Conservation (phyloP, 2,113 vertebrate species). For the Orcinus orca region DNA sequence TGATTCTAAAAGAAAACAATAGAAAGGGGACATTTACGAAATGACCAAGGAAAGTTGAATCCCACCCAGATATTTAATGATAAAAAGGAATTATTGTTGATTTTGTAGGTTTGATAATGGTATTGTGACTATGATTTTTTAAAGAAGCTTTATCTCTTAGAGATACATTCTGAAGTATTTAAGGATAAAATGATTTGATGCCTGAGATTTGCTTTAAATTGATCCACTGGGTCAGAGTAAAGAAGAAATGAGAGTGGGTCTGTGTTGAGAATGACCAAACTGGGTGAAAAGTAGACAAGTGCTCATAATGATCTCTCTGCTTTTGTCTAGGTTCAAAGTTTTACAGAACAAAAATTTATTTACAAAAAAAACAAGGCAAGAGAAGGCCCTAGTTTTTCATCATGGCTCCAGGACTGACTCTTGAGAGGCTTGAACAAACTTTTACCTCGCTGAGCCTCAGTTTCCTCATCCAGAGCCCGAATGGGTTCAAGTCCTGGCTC, state of each 20-base stretch:
- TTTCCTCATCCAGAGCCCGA: not conserved
- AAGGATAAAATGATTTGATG: not conserved
- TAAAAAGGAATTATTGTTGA: not conserved
- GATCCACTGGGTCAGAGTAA: not conserved
- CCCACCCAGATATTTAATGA: not conserved
- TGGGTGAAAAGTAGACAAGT: not conserved
- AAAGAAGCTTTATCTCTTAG: not conserved
- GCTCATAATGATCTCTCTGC: not conserved
- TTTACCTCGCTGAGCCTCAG: not conserved
- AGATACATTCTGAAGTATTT: not conserved
- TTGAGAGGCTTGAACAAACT: not conserved
- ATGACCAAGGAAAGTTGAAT: not conserved
- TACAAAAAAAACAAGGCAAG: not conserved
- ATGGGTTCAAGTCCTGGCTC: not conserved
- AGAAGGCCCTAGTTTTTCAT: not conserved
- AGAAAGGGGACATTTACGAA: not conserved
- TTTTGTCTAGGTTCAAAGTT: not conserved
- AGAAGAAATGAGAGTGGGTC: not conserved
- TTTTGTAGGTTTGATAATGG: not conserved
- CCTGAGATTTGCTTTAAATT: not conserved
- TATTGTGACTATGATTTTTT: not conserved
- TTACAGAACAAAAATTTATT: not conserved
- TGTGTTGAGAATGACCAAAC: fast-evolving
- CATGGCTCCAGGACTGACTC: not conserved
- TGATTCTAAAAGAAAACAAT: not conserved